Evolutionary conservation across 2,797 vertebrate genomes (phyloP), one percentile per base, ranked within the genome.

Genomic region (Brachyrhaphis roseni): DNA sequence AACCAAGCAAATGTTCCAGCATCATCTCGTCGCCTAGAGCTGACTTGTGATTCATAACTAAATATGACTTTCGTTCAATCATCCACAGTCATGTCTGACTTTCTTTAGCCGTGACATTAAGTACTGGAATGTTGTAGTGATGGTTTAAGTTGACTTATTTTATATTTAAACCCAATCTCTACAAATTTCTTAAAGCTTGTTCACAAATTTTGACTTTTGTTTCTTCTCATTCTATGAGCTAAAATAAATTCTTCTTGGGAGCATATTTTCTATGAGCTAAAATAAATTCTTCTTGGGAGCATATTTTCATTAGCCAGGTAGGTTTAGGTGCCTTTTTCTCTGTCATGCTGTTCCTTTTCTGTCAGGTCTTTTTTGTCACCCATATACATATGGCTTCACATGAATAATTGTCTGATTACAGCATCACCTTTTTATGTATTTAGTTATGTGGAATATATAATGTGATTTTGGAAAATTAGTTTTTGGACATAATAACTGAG

Each of bases 21-120:
- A 39, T 20, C 5, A 26, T 10, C 16, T 20, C 8, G 3, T 49
- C n/a, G 31, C 45, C 23, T 15, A 13, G 18, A 23, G 45, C 13
- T 51, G 46, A 68, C 39, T 49, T 31, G 59, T 51, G 59, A 76
- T 39, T 51, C 75, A 39, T 39, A 34, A 36, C 28, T 76, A 13
- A 74, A 74, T 74, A 59, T 59, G 15, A 45, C n/a, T 59, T 66
- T 49, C 43, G n/a, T 47, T 20, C 31, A 66, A 6, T 76, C 43
- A 76, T 45, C 28, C 28, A 46, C 55, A 66, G 20, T 46, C 43
- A 26, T 34, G 55, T 46, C 75, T 49, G 45, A 45, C 15, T 26
- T 31, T 47, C n/a, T 46, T 46, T 46, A 74, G 72, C 28, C 0
- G 7, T 20, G 62, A 36, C 18, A 34, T 64, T 36, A 64, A 36